Base-by-base conservation (phyloP, 1,140 invertebrate genomes). In the Pseudomyrmex cubaensis region DNA sequence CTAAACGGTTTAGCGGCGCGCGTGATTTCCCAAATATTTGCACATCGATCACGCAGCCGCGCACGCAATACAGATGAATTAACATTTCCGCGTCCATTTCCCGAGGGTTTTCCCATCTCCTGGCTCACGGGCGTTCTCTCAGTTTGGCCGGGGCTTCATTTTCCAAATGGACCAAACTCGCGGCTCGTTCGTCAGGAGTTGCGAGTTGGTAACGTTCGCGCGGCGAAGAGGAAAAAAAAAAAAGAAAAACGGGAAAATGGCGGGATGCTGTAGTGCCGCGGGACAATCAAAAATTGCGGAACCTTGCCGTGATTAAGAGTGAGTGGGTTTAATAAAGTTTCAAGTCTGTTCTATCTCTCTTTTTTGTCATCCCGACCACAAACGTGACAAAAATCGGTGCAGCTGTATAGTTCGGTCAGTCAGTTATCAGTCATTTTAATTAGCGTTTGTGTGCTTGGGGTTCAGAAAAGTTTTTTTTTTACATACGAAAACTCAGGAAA, bases 1-100 rank as follows among this genome's bases (percentile, higher is more conserved):
- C 69, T 87, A 87, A 87, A 78, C 80, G 82, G 82, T 86, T 87
- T 87, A 87, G 83, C 74, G 85, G 83, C 59, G 61, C 86, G 86
- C 69, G 86, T 87, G 85, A 87, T 87, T 87, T 87, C 82, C 52
- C 86, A 87, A 87, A 87, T 87, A 84, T 87, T 87, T 87, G 85
- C 82, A 48, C 82, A 80, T 87, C 69, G 85, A 87, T 87, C 85
- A 84, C 62, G 74, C 85, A 61, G 70, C 54, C 75, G 20, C 63
- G 20, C 66, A 54, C 63, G 59, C 56, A 67, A 67, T 54, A 67
- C 67, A 72, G 78, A 69, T 84, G 85, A 84, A 87, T 87, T 87
- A 87, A 87, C 86, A 87, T 85, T 84, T 84, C 85, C 82, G 50
- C 70, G 73, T 82, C 70, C 82, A 54, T 48, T 48, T 61, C 48